Evolutionary conservation across 1,140 invertebrate genomes (phyloP), one percentile per base, ranked within the genome.

Genomic region (Heliconius eleuchia): DNA sequence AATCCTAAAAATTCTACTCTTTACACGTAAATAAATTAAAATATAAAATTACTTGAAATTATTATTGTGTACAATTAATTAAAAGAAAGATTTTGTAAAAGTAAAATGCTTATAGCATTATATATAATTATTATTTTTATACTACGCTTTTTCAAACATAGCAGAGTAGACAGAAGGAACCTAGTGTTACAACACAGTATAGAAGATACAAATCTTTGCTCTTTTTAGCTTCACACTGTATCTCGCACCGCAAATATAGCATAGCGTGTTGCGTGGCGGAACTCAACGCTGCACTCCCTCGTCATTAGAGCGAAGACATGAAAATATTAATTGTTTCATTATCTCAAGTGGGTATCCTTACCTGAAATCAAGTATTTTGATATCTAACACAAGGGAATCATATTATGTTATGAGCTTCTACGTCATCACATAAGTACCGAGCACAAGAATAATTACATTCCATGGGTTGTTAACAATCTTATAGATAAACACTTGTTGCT

Each of bases 401-500:
- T 66, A 30, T 30, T 66, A 66, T 66, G 8, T 30, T 66, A 66
- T 66, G 8, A 16, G 4, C 1, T 27, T 1, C 23, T 66, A 66
- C 60, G 60, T 66, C 60, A 66, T 66, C 5, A 30, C 27, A 23
- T 60, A 60, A 23, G 55, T 60, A 60, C 55, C 18, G 19, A 7
- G 42, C 16, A 57, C 23, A 23, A 57, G 0, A n/a, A 9, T 9
- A 66, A 66, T 66, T 30, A 66, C 23, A 27, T 27, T 66, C 60
- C n/a, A 66, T 66, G 60, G 60, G 50, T 74, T 55, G n/a, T 74
- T 57, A 39, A 66, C 27, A 66, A 66, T 50, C 50, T 71, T 39
- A 52, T 5, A 71, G 76, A 77, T 77, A 77, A 77, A 71, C 37
- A 70, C 39, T 55, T 52, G 70, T 77, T 52, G 34, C 30, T 23